Evolutionary conservation across 2,888 invertebrate species (phyloP), one percentile per base, ranked within the genome.

Genomic region (Dryobotodes eremita): DNA sequence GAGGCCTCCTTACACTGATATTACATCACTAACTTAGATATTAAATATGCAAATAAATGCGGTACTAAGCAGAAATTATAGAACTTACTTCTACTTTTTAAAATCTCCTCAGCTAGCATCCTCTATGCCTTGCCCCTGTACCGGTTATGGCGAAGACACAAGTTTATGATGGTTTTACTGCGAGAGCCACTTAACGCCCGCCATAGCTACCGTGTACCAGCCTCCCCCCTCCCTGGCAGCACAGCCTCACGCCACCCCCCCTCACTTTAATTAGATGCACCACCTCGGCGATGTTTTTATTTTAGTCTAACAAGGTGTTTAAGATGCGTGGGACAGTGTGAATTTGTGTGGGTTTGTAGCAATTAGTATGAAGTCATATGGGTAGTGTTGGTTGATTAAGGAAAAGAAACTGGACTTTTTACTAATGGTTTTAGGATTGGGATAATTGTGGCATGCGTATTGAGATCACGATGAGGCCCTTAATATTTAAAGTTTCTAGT

Each of bases 111-210:
- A 23, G 11, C 62, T 11, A 23, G 23, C 6, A 36, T 42, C 70
- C n/a, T 42, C 31, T 74, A 82, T 80, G 71, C 55, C 92, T 59
- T 92, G 71, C 84, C 59, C 66, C 89, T 92, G 92, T 96, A 92
- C 95, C 81, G 86, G 92, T 92, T 92, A 94, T 94, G 91, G 92
- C 91, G 92, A 92, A 94, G 94, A 94, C 94, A 93, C 93, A 93
- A 94, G 95, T 96, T 96, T 96, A 96, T 96, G 96, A 96, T 96
- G 94, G 95, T 95, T 95, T 95, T 95, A 95, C 94, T 91, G 94
- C 93, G 92, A 94, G 95, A 92, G 95, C 94, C 96, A 96, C 96
- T 96, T 96, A 96, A 93, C 96, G 95, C 94, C 91, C 92, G 91
- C 91, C 91, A 88, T 90, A 89, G 94, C 95, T 95, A 95, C 94